A percentile compares a stretch with the other conserved stretches of the same genome.
These are phyloP conservation scores for Aromia moschata DNA, from an alignment of 2,888 invertebrate genomes.

Conservation along the genomic window DNA sequence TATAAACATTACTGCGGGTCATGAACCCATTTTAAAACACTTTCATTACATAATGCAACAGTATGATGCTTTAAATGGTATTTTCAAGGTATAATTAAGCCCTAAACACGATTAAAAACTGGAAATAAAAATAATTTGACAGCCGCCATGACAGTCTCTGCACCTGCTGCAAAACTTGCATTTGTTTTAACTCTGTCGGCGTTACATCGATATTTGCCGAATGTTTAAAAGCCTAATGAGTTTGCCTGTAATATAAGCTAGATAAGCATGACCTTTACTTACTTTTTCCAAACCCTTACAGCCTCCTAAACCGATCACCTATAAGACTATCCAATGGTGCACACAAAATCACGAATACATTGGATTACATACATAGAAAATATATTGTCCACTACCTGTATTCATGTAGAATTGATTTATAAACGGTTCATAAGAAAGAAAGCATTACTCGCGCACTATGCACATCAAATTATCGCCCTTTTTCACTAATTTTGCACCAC, in stretches of 20 bases:
- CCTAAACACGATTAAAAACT: conserved; percentile 9
- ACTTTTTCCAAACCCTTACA: conserved; percentile 51
- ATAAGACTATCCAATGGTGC: conserved; percentile 57
- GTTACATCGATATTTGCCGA: neutral
- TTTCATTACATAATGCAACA: conserved; percentile 20
- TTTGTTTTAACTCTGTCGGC: conserved; percentile 21
- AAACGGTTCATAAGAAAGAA: conserved; percentile 50
- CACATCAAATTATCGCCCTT: conserved; percentile 44
- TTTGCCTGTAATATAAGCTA: neutral
- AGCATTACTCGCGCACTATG: conserved; percentile 52
- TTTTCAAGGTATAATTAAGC: conserved; percentile 8
- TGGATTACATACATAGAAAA: conserved; percentile 61
- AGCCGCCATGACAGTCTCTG: conserved; percentile 60
- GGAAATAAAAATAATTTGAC: conserved; percentile 55
- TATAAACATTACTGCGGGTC: conserved; percentile 45
- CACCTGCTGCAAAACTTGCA: conserved; percentile 50
- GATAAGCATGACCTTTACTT: conserved; percentile 18
- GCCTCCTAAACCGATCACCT: conserved; percentile 49
- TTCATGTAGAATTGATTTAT: conserved; percentile 57
- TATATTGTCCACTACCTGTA: conserved; percentile 55
- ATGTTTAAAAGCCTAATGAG: neutral
- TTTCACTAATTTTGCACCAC: conserved; percentile 44
- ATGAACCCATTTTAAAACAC: conserved; percentile 20
- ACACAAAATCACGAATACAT: conserved; percentile 61
- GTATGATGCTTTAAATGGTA: neutral